A percentile compares a stretch with the other conserved stretches of the same genome.
phyloP scores from a whole-genome alignment of 2,113 vertebrate genomes.

The Salvelinus namaycush region DNA sequence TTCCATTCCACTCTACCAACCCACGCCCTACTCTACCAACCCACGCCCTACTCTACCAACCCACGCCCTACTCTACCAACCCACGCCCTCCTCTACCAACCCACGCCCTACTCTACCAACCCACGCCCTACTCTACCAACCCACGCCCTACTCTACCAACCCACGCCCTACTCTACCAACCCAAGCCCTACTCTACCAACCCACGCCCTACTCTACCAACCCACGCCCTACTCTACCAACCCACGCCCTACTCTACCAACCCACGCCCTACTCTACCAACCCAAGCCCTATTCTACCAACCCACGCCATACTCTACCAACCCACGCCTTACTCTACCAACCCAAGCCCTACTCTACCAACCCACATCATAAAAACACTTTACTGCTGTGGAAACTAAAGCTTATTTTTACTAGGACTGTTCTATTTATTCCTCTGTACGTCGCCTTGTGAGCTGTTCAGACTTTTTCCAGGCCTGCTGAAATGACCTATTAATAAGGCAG shows the following conservation, averaged over 20 bases:
- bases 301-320: background rate
- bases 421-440: slow-evolving; percentile 45
- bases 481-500: slow-evolving; percentile 38
- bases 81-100: slow-evolving; percentile 11
- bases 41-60: background rate
- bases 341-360: background rate
- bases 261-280: background rate
- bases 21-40: no score
- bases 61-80: slow-evolving; percentile 11
- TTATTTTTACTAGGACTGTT: slow-evolving; percentile 42
- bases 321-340: no score
- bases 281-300: no score
- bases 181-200: background rate
- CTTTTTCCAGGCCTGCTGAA: slow-evolving; percentile 41
- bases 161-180: slow-evolving; percentile 14
- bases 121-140: slow-evolving; percentile 13
- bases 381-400: slow-evolving; percentile 39
- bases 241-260: no score
- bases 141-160: slow-evolving; percentile 11
- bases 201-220: no score
- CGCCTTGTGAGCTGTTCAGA: slow-evolving; percentile 38
- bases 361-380: slow-evolving; percentile 49
- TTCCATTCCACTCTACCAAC: slow-evolving; percentile 21
- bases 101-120: slow-evolving; percentile 4
- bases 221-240: no score